Percentiles rank a stretch among this genome's conserved stretches.
phyloP scores from a whole-genome alignment of 1,140 invertebrate genomes.

The Manduca sexta region DNA sequence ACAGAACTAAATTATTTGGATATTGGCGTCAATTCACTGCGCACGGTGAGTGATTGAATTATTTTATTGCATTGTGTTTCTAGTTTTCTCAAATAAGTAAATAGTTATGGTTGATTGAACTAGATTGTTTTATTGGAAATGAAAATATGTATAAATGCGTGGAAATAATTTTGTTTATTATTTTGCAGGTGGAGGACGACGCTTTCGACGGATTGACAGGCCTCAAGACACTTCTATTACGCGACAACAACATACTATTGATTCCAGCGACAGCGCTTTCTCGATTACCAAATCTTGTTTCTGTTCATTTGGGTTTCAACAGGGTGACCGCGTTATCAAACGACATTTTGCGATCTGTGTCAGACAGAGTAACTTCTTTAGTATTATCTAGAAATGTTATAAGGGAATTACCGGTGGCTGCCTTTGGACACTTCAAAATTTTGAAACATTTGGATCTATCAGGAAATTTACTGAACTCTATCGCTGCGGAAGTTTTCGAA shows the following conservation, averaged over 20 bases:
- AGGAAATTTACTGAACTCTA: conserved; percentile 82
- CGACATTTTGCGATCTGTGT: conserved; percentile 81
- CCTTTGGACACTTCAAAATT: conserved; percentile 85
- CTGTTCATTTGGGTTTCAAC: conserved; percentile 88
- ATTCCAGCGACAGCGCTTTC: conserved; percentile 86
- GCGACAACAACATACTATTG: conserved; percentile 90
- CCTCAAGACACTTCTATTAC: conserved; percentile 85
- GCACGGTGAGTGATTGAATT: conserved; percentile 79
- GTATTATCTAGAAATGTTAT: conserved; percentile 89
- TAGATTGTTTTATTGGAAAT: too few species aligned
- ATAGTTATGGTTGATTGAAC: too few species aligned
- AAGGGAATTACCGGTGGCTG: conserved; percentile 84
- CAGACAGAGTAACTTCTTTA: conserved; percentile 76
- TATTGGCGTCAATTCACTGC: conserved; percentile 87
- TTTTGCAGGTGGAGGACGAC: conserved; percentile 86
- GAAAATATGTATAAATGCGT: too few species aligned
- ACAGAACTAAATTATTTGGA: conserved; percentile 82
- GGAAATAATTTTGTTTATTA: neutral
- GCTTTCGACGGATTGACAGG: conserved; percentile 86
- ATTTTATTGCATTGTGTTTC: neutral
- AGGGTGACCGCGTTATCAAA: conserved; percentile 88
- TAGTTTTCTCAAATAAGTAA: too few species aligned
- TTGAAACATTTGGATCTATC: conserved; percentile 84
- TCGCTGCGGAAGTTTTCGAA: conserved; percentile 82
- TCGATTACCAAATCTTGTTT: conserved; percentile 81